Percentiles rank a stretch among this genome's conserved stretches.
Evolutionary conservation across 2,113 vertebrate genomes (phyloP).

Genomic region (Mellivora capensis): DNA sequence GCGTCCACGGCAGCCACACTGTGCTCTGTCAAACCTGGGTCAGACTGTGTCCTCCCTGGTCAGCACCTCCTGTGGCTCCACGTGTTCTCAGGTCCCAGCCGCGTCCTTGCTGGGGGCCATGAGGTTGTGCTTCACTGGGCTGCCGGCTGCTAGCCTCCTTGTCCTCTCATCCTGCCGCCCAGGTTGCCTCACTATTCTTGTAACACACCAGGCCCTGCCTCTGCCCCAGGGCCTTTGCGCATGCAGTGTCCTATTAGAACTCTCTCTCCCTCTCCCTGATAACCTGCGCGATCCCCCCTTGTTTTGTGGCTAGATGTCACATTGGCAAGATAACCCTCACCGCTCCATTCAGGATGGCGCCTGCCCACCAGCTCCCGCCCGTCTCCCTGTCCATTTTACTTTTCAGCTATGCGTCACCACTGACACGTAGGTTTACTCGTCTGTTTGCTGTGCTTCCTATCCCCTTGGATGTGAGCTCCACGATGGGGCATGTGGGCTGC

Average conservation of each 20-base stretch:
- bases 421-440: not conserved
- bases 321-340: not conserved
- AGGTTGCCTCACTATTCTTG: not conserved
- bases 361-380: too few species aligned
- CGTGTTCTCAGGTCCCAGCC: rapidly evolving
- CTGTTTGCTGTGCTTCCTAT: not conserved
- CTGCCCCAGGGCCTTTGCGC: not conserved
- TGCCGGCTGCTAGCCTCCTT: rapidly evolving
- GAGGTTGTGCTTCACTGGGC: rapidly evolving
- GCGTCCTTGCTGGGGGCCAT: not conserved
- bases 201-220: not conserved
- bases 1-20: not conserved
- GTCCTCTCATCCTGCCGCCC: rapidly evolving
- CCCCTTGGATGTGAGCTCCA: not conserved
- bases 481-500: not conserved
- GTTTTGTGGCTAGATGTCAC: not conserved
- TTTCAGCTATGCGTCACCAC: not conserved
- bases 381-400: not conserved
- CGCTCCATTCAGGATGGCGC: not conserved
- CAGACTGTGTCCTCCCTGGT: not conserved
- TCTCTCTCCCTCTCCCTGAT: not conserved
- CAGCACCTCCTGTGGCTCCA: rapidly evolving
- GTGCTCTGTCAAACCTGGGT: not conserved
- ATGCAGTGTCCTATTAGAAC: not conserved
- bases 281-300: not conserved